These are phyloP conservation scores for Ciconia boyciana DNA, from an alignment of 2,113 vertebrate species.

Conservation along the genomic window DNA sequence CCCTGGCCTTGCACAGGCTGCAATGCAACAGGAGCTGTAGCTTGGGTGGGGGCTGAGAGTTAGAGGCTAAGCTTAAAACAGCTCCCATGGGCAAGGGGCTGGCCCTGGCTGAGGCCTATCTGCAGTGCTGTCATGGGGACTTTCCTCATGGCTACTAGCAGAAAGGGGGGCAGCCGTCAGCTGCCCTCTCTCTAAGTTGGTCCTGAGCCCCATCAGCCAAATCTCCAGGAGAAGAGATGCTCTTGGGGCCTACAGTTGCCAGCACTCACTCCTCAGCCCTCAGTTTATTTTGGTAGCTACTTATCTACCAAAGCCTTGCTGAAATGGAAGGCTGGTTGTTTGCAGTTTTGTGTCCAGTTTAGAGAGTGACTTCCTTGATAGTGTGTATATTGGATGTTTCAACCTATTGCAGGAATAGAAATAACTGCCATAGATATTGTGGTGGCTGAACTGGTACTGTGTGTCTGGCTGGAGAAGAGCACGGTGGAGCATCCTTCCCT, in stretches of 20 bases:
- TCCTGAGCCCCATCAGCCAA: background rate
- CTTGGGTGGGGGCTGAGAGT: background rate
- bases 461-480: background rate
- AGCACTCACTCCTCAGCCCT: background rate
- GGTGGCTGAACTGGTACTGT: background rate
- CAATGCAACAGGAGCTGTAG: background rate
- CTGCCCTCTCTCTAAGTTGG: background rate
- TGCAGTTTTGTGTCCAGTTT: background rate
- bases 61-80: background rate
- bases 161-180: background rate
- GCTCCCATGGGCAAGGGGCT: background rate
- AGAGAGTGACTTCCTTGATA: background rate
- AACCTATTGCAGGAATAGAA: background rate
- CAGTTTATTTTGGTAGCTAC: background rate
- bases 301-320: background rate
- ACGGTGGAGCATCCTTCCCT: background rate
- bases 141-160: background rate
- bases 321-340: background rate
- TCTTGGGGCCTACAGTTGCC: background rate
- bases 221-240: background rate
- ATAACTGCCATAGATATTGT: background rate
- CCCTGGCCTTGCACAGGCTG: background rate
- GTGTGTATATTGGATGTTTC: background rate
- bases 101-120: too few species aligned
- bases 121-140: background rate